Conservation (phyloP, 2,888 invertebrate genomes). For the Plebejus argus region DNA sequence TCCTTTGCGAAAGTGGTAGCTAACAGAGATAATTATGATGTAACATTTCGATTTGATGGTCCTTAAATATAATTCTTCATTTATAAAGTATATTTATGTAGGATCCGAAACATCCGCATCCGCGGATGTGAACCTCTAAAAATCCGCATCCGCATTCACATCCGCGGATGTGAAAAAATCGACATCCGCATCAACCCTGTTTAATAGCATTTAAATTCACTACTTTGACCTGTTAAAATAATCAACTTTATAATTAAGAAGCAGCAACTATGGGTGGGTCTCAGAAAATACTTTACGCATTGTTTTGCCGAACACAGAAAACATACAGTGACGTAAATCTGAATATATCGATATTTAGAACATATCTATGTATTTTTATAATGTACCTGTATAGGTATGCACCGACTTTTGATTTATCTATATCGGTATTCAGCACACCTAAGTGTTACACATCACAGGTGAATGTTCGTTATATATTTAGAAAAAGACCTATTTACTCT, state of each 20-base stretch:
- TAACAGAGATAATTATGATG: too few species aligned
- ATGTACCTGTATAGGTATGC: neutral
- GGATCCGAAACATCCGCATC: too few species aligned
- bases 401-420: slow-evolving; percentile 43
- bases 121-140: too few species aligned
- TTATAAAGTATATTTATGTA: too few species aligned
- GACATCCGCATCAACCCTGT: too few species aligned
- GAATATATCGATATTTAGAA: slow-evolving; percentile 1
- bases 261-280: neutral
- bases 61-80: too few species aligned
- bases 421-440: slow-evolving; percentile 51
- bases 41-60: too few species aligned
- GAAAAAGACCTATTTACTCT: slow-evolving; percentile 41
- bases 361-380: neutral
- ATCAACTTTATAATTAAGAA: neutral
- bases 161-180: too few species aligned
- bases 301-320: neutral
- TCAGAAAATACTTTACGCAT: neutral
- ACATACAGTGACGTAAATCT: neutral
- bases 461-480: slow-evolving; percentile 56
- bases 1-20: too few species aligned
- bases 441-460: slow-evolving; percentile 55
- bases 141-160: too few species aligned
- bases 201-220: too few species aligned
- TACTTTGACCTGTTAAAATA: too few species aligned